phyloP scores from a whole-genome alignment of 2,113 vertebrate genomes.

The Phocoena sinus region DNA sequence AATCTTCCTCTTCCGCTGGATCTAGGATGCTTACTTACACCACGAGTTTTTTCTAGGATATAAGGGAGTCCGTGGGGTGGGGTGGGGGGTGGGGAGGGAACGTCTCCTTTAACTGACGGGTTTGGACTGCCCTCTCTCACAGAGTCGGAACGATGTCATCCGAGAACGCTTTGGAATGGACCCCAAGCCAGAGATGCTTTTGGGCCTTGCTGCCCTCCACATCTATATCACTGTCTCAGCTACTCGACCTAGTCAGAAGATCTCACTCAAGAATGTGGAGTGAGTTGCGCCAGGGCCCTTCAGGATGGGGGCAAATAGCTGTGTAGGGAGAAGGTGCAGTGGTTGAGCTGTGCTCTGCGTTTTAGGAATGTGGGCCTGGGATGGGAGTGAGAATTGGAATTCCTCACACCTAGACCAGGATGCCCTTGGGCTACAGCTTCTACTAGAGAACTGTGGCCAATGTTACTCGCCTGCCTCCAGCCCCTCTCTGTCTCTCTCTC shows the following conservation, averaged over 20 bases:
- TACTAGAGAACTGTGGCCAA: not conserved
- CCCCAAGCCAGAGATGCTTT: constrained; percentile 93
- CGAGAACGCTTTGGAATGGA: constrained; percentile 94
- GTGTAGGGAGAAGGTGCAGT: not conserved
- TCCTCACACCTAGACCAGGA: not conserved
- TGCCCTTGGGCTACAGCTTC: not conserved
- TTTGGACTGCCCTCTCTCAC: constrained; percentile 51
- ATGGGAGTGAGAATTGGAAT: not conserved
- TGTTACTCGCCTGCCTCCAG: not conserved
- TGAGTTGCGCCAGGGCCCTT: constrained; percentile 82
- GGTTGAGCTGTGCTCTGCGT: not conserved
- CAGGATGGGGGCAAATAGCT: not conserved
- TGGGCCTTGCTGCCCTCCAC: constrained; percentile 94
- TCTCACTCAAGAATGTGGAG: constrained; percentile 98
- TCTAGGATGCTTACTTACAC: not conserved
- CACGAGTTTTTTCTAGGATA: not conserved
- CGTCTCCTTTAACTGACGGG: not conserved
- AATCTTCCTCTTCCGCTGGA: not conserved
- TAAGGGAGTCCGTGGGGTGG: not conserved
- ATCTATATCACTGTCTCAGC: constrained; percentile 98
- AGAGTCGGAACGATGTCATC: constrained; percentile 99
- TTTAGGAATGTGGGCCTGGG: not conserved
- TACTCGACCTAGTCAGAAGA: constrained; percentile 96
- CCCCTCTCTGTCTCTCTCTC: not conserved
- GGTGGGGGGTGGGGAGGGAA: not conserved